Conservation (phyloP, 2,888 invertebrate species). For the Heliothis peltigera region DNA sequence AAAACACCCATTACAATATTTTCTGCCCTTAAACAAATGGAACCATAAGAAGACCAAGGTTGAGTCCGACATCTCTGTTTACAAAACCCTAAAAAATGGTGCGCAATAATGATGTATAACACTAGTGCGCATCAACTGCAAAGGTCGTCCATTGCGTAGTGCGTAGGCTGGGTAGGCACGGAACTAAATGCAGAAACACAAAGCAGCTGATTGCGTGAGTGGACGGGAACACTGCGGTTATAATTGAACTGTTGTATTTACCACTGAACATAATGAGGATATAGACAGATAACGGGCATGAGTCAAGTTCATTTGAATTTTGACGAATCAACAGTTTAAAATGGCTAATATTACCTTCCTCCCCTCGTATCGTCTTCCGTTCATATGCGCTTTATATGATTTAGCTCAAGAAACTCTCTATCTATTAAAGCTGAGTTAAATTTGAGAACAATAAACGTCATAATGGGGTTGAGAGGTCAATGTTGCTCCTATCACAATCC, state of each 20-base stretch:
- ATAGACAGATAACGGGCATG: constrained; percentile 1
- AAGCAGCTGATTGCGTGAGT: constrained; percentile 45
- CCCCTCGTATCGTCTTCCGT: too few relatives aligned
- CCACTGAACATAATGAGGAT: not conserved
- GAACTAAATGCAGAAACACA: constrained; percentile 34
- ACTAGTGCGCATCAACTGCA: constrained; percentile 38
- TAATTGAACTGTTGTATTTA: not conserved
- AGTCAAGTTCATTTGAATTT: not conserved
- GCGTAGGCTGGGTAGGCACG: constrained; percentile 33
- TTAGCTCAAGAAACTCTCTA: too few relatives aligned
- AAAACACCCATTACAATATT: not conserved
- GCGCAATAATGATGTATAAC: constrained; percentile 6
- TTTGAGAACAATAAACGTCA: not conserved
- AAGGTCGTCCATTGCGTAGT: constrained; percentile 40
- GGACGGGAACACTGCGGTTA: constrained; percentile 25
- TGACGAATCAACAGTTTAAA: not conserved
- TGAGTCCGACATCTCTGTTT: not conserved
- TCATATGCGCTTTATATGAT: too few relatives aligned
- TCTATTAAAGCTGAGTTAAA: not conserved
- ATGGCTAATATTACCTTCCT: too few relatives aligned
- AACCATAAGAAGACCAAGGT: not conserved
- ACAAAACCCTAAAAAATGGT: not conserved
- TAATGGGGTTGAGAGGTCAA: not conserved
- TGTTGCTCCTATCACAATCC: not conserved
- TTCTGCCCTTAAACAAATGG: not conserved